These are phyloP conservation scores for Nibea coibor DNA, from an alignment of 2,113 vertebrate species.

Conservation along the genomic window DNA sequence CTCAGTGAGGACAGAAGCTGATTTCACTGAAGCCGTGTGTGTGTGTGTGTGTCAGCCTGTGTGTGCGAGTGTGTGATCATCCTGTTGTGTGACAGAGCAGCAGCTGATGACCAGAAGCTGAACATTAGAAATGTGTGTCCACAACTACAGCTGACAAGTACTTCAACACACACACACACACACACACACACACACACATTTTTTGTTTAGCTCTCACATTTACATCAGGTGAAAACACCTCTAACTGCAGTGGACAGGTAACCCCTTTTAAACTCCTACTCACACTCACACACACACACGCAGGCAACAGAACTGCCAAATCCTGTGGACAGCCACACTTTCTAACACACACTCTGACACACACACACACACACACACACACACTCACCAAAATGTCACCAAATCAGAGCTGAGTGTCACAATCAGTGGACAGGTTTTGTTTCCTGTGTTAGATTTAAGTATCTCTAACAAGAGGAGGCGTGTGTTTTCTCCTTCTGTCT, in stretches of 20 bases:
- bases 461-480: conserved; percentile 7
- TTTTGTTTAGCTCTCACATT: background rate
- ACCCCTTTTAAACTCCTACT: conserved; percentile 39
- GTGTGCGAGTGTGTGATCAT: background rate
- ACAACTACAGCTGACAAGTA: conserved; percentile 14
- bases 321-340: conserved; percentile 35
- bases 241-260: conserved; percentile 35
- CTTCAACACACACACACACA: conserved; percentile 11
- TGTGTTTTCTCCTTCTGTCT: background rate
- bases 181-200: background rate
- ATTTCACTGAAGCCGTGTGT: background rate
- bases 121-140: background rate
- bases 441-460: background rate
- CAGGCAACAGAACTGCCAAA: conserved; percentile 17
- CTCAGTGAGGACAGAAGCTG: no score
- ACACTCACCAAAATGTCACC: background rate
- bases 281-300: background rate
- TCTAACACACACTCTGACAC: background rate
- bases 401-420: background rate
- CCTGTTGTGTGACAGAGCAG: background rate
- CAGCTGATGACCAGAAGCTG: conserved; percentile 17
- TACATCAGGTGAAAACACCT: conserved; percentile 34
- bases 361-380: background rate
- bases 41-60: background rate
- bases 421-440: background rate